Conservation (phyloP, 2,888 invertebrate species). For the Coelopa pilipes region DNA sequence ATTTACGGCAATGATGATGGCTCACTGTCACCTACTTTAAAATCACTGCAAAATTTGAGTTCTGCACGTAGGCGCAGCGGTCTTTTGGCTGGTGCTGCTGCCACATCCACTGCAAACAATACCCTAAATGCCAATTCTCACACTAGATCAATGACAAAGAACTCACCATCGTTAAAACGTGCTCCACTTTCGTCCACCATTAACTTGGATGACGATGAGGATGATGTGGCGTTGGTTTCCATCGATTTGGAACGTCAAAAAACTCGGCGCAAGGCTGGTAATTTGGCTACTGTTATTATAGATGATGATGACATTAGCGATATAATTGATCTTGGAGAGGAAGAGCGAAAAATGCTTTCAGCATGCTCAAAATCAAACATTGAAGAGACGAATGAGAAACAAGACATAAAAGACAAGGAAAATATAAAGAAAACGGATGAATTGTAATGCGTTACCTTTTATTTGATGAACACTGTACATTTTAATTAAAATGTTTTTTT, state of each 20-base stretch:
- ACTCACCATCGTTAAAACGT: conserved; percentile 37
- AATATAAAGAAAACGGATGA: conserved; percentile 46
- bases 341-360: conserved; percentile 50
- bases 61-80: conserved; percentile 36
- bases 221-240: conserved; percentile 41
- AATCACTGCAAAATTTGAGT: conserved; percentile 30
- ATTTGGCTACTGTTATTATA: conserved; percentile 42
- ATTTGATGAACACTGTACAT: neutral
- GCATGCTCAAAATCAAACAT: conserved; percentile 49
- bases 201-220: conserved; percentile 46
- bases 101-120: conserved; percentile 31
- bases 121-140: neutral
- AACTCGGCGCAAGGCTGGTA: conserved; percentile 9
- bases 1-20: conserved; percentile 45
- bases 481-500: conserved; percentile 59
- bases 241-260: neutral
- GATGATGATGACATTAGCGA: conserved; percentile 52
- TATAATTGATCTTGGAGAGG: conserved; percentile 52
- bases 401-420: conserved; percentile 6
- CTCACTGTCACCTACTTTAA: conserved; percentile 35
- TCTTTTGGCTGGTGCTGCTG: conserved; percentile 28
- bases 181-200: conserved; percentile 47
- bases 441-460: conserved; percentile 44
- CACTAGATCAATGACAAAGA: neutral
- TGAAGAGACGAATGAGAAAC: conserved; percentile 29